phyloP scores from a whole-genome alignment of 2,113 vertebrate genomes.

The Mobula hypostoma region DNA sequence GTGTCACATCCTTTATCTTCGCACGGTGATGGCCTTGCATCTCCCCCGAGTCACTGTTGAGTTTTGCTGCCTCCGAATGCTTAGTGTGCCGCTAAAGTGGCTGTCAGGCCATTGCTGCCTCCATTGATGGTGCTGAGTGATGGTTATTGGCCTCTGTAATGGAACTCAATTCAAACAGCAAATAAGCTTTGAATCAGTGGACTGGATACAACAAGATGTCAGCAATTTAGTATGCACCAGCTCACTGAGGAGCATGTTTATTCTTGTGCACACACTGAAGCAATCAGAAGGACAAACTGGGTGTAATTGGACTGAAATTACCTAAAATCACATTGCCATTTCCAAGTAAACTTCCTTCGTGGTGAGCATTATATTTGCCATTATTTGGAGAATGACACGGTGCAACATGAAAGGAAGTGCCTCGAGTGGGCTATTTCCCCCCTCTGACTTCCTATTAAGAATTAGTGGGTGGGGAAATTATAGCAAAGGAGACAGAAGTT shows the following conservation, averaged over 20 bases:
- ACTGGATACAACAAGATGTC: constrained; percentile 54
- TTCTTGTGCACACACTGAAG: constrained; percentile 44
- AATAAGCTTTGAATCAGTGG: constrained; percentile 66
- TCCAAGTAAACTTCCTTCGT: constrained; percentile 41
- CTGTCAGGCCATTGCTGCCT: constrained; percentile 42
- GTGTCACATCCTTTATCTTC: constrained; percentile 60
- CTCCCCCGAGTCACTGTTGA: constrained; percentile 46
- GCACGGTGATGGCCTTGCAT: constrained; percentile 44
- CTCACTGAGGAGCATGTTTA: constrained; percentile 43
- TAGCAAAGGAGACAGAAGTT: background rate
- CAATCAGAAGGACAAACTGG: constrained; percentile 47
- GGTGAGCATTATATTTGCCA: constrained; percentile 37
- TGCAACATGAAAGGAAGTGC: background rate
- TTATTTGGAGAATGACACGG: constrained; percentile 22
- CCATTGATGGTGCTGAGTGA: constrained; percentile 55
- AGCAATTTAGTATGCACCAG: constrained; percentile 39
- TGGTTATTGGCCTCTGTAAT: constrained; percentile 53
- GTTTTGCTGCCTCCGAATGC: constrained; percentile 44
- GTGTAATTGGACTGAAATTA: constrained; percentile 65
- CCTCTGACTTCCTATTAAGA: background rate
- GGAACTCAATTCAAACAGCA: constrained; percentile 61
- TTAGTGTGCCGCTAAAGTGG: constrained; percentile 40
- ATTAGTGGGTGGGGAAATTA: constrained; percentile 9
- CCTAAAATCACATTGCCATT: constrained; percentile 46
- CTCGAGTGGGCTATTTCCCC: background rate